Conservation (phyloP, 92 coral and sea anemone genomes). For the Epizoanthus illoricatus region DNA sequence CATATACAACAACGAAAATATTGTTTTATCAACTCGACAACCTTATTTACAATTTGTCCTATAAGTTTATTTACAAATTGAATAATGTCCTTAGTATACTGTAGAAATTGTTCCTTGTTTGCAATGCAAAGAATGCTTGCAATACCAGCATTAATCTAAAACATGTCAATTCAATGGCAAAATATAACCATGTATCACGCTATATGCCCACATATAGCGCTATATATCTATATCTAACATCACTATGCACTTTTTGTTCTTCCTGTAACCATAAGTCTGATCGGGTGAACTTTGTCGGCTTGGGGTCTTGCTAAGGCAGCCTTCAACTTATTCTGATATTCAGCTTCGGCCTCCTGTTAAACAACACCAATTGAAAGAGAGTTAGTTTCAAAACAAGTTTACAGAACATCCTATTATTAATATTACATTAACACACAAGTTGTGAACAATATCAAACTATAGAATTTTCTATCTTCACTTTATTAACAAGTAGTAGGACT, state of each 20-base stretch:
- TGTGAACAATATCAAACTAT: no score
- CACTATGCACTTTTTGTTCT: conserved; percentile 42
- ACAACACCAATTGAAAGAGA: not conserved
- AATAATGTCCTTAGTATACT: not conserved
- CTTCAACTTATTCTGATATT: conserved; percentile 86
- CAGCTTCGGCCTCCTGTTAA: conserved; percentile 88
- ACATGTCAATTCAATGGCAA: no score
- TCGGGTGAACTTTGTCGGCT: conserved; percentile 82
- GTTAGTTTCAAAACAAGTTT: not conserved
- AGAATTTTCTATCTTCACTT: no score
- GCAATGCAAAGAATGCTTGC: not conserved
- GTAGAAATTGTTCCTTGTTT: not conserved
- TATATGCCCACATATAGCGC: no score
- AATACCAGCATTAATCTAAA: no score
- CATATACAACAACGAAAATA: not conserved
- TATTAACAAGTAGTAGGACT: no score
- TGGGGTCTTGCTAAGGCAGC: conserved; percentile 80
- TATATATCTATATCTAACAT: not conserved
- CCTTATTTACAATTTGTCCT: not conserved
- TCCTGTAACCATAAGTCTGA: conserved; percentile 65
- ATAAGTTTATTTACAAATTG: not conserved
- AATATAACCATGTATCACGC: no score
- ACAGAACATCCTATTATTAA: no score
- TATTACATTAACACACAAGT: no score
- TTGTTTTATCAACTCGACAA: not conserved